Base-by-base conservation (phyloP, 2,797 vertebrate genomes). In the Pempheris klunzingeri region DNA sequence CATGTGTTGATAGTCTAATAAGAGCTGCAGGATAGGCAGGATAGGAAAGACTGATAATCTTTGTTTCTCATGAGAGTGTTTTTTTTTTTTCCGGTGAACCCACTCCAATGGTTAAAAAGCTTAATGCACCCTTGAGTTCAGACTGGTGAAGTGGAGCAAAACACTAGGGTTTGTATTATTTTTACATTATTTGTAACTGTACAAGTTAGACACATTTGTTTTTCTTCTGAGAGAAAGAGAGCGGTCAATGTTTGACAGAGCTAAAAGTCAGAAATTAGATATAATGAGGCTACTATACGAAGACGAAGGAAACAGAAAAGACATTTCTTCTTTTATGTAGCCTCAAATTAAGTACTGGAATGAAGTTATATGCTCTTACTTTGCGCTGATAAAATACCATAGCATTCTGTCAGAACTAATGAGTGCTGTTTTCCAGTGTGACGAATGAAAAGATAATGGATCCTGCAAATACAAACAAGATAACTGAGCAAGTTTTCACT, bases 381-480 rank as follows among this genome's bases (percentile, higher is more conserved):
- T 20, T 54, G 34, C 28, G 17, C 20, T 54, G 55, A 71, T 12
- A 8, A 28, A 20, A 53, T 3, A 20, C 5, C 5, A n/a, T 4
- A 39, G 38, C 49, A 12, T n/a, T 38, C 22, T 47, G 32, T 70
- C 74, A 63, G 44, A 71, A 44, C 24, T 67, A 81, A 81, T 62
- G 20, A 59, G 41, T 10, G 34, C 30, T 36, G 26, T 36, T 77
- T 77, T 60, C 30, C 43, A 54, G 15, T 22, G 54, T 65, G 68
- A 76, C 39, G 61, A 68, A 85, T 58, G 77, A 50, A 43, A 75
- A 77, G 46, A n/a, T n/a, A n/a, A n/a, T n/a, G n/a, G 7, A 20
- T 61, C 43, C 49, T 15, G 15, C 14, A 14, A 8, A 12, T 28
- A 15, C 5, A 7, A 12, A 4, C 22, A 18, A 62, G 18, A 59